Percentiles rank a stretch among this genome's conserved stretches.
Conservation (phyloP, 1,140 invertebrate genomes). For the Ips nitidus region DNA sequence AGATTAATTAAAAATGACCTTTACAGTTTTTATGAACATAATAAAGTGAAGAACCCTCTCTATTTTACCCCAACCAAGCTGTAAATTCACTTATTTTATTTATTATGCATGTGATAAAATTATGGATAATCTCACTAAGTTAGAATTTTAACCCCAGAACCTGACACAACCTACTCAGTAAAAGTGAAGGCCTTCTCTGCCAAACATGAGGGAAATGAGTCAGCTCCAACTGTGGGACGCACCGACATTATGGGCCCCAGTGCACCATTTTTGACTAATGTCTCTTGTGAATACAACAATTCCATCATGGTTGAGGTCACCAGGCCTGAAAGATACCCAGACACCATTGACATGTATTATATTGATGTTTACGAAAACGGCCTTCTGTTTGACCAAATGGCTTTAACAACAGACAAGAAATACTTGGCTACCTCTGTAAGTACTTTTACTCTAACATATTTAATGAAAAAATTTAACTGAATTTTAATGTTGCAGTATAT, state of each 20-base stretch:
- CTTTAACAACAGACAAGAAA: constrained; percentile 13
- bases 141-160: constrained; percentile 57
- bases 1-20: too few relatives aligned
- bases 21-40: too few relatives aligned
- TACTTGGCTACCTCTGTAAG: constrained; percentile 19
- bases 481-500: constrained; percentile 61
- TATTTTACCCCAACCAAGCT: too few relatives aligned
- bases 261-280: constrained; percentile 75
- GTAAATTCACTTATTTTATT: too few relatives aligned
- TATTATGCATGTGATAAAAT: background rate
- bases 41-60: too few relatives aligned
- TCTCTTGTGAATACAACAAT: constrained; percentile 68
- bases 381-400: constrained; percentile 12
- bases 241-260: constrained; percentile 83
- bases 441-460: background rate
- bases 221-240: constrained; percentile 68
- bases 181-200: constrained; percentile 78
- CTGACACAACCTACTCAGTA: constrained; percentile 81
- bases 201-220: constrained; percentile 73
- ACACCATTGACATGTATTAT: constrained; percentile 23
- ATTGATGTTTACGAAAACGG: constrained; percentile 31
- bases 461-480: background rate
- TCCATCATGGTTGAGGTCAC: constrained; percentile 25
- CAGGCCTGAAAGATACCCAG: constrained; percentile 17
- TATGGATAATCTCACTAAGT: background rate